These are phyloP conservation scores for Hippopotamyrus pictus DNA, from an alignment of 2,797 vertebrate species.

Conservation along the genomic window DNA sequence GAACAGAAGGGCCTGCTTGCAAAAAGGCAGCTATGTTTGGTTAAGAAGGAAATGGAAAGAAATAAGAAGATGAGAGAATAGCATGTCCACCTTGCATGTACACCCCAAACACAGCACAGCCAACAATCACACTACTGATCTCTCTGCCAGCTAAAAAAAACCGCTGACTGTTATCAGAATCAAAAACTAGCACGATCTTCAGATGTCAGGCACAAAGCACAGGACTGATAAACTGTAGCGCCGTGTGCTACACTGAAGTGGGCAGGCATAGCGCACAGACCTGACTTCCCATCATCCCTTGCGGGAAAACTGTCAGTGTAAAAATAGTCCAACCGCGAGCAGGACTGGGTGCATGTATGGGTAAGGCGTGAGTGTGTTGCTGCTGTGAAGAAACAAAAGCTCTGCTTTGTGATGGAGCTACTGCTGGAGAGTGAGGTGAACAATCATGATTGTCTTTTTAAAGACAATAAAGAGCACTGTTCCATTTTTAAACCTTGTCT, in stretches of 20 bases:
- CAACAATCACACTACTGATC: neutral
- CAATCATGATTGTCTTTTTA: neutral
- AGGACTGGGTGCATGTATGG: neutral
- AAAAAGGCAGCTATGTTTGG: neutral
- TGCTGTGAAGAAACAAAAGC: neutral
- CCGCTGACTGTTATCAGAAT: neutral
- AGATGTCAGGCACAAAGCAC: neutral
- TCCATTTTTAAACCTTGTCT: neutral
- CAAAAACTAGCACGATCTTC: neutral
- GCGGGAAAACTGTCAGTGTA: neutral
- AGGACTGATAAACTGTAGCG: neutral
- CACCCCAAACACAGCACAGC: neutral
- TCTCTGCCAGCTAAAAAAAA: neutral
- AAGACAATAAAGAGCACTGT: constrained; percentile 1
- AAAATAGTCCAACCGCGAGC: constrained; percentile 2
- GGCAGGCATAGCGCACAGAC: neutral
- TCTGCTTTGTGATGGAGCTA: neutral
- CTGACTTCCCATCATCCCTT: neutral
- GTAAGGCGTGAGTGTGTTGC: neutral
- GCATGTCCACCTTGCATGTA: neutral
- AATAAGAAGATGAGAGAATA: neutral
- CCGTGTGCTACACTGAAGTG: neutral
- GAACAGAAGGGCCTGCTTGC: neutral
- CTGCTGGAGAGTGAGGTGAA: neutral
- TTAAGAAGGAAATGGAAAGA: neutral